A percentile compares a stretch with the other conserved stretches of the same genome.
Conservation (phyloP, 2,797 vertebrate genomes). For the Champsocephalus esox region DNA sequence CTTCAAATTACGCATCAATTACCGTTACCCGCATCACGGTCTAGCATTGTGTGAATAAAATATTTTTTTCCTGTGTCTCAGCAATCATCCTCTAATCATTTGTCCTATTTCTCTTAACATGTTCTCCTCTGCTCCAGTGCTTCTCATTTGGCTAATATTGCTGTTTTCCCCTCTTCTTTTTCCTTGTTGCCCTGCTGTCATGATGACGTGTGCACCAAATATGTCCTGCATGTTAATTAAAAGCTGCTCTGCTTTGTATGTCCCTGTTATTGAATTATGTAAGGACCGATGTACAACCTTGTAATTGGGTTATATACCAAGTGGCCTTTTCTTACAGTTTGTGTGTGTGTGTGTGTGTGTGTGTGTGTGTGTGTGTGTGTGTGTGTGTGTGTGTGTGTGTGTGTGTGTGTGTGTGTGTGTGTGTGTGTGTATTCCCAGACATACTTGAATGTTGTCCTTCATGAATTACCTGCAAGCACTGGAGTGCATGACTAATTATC, state of each 20-base stretch:
- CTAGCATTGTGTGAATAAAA: neutral
- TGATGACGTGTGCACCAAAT: neutral
- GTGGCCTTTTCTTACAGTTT: neutral
- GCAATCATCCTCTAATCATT: slow-evolving; percentile 4
- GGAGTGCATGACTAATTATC: neutral
- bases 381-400: slow-evolving; percentile 1
- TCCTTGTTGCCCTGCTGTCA: neutral
- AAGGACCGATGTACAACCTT: neutral
- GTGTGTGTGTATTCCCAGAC: neutral
- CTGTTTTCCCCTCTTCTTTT: neutral
- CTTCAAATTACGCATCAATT: slow-evolving; percentile 5
- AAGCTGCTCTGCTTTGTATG: neutral
- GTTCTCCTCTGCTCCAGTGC: slow-evolving; percentile 7
- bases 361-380: no score
- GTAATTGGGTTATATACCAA: neutral
- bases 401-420: slow-evolving; percentile 7
- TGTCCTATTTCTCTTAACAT: neutral
- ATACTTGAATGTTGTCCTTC: neutral
- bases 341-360: neutral
- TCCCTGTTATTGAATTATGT: neutral
- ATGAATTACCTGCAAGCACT: slow-evolving; percentile 1
- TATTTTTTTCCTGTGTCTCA: neutral
- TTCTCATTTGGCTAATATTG: slow-evolving; percentile 4
- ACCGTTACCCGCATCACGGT: neutral
- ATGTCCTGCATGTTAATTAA: slow-evolving; percentile 10